These are phyloP conservation scores for Bradynema listronoti DNA, from an alignment of 1,140 invertebrate genomes.

Conservation along the genomic window DNA sequence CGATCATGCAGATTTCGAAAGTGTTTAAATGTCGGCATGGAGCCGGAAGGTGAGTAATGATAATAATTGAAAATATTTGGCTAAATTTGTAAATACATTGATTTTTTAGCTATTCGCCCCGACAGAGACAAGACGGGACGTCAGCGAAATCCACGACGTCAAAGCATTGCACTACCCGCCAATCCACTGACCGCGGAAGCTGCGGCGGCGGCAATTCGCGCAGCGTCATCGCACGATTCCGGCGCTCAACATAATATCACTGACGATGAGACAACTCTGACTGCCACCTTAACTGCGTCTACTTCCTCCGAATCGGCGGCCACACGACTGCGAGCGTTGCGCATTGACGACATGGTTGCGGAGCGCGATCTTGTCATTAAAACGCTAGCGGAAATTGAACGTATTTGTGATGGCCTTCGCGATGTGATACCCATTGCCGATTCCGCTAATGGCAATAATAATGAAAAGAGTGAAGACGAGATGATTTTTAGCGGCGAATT, in stretches of 20 bases:
- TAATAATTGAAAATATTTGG: conserved; percentile 7
- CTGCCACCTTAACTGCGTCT: neutral
- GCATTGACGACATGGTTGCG: neutral
- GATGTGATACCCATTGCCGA: conserved; percentile 18
- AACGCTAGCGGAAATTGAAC: conserved; percentile 47
- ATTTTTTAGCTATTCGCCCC: conserved; percentile 48
- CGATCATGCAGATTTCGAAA: conserved; percentile 62
- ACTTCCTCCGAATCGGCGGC: neutral
- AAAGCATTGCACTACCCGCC: neutral
- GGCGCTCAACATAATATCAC: too few relatives aligned
- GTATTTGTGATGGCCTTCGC: conserved; percentile 35
- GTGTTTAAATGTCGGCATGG: conserved; percentile 64
- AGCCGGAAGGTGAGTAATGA: conserved; percentile 60
- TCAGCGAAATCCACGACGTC: conserved; percentile 52
- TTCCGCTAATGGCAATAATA: neutral
- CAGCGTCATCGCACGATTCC: too few relatives aligned
- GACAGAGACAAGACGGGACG: conserved; percentile 55
- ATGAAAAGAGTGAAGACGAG: neutral
- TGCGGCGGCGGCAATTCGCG: neutral
- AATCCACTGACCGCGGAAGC: neutral
- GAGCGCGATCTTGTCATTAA: conserved; percentile 19
- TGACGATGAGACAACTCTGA: neutral
- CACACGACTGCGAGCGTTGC: neutral
- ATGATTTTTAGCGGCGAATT: conserved; percentile 11
- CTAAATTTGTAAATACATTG: conserved; percentile 1